Conservation (phyloP, 2,888 invertebrate species). For the Noctua janthe region DNA sequence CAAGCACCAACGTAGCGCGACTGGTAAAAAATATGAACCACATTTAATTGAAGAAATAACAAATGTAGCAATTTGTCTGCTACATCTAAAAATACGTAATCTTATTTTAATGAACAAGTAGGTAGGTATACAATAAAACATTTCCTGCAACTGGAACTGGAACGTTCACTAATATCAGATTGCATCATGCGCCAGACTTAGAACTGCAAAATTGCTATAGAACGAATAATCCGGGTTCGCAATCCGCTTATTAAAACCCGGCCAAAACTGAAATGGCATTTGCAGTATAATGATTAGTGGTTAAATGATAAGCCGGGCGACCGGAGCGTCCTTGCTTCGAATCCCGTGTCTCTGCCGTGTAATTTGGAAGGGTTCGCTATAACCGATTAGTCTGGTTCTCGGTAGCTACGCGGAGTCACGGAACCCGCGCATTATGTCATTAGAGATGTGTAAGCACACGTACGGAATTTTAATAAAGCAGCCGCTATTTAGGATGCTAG, state of each 20-base stretch:
- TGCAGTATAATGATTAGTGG: constrained; percentile 87
- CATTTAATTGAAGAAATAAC: constrained; percentile 55
- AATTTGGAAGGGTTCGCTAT: constrained; percentile 88
- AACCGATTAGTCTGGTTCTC: constrained; percentile 88
- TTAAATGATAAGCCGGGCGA: constrained; percentile 88
- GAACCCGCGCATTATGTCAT: constrained; percentile 86
- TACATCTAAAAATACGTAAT: constrained; percentile 54
- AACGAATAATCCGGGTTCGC: constrained; percentile 78
- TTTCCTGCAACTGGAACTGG: constrained; percentile 69
- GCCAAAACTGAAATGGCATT: constrained; percentile 88
- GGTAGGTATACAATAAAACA: constrained; percentile 64
- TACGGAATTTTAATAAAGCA: constrained; percentile 70
- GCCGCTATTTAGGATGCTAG: constrained; percentile 51
- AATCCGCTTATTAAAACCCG: constrained; percentile 85
- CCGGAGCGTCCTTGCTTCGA: constrained; percentile 88
- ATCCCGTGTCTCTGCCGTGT: constrained; percentile 89
- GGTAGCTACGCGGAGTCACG: constrained; percentile 81
- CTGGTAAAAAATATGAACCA: constrained; percentile 50
- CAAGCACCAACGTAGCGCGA: constrained; percentile 22
- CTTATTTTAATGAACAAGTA: constrained; percentile 62
- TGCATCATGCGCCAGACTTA: constrained; percentile 78
- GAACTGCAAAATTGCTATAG: constrained; percentile 81
- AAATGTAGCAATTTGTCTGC: constrained; percentile 61
- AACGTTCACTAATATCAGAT: constrained; percentile 67
- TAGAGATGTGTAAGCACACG: constrained; percentile 79